Percentiles rank a stretch among this genome's conserved stretches.
Evolutionary conservation across 2,113 vertebrate genomes (phyloP).

Genomic region (Numenius arquata): DNA sequence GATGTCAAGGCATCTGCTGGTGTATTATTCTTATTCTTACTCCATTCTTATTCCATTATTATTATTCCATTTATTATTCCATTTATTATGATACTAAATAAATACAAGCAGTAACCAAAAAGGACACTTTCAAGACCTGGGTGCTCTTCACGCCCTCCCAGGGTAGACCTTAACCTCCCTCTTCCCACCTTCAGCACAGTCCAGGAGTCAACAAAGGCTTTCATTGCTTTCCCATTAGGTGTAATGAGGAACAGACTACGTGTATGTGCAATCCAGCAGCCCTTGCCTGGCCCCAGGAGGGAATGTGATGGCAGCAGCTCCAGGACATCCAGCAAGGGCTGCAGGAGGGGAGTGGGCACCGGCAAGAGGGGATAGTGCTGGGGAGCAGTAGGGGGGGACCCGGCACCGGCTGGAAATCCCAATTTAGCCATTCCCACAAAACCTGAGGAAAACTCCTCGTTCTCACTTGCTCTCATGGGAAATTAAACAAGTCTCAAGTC

Average conservation of each 20-base stretch:
- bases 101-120: not conserved
- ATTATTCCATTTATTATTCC: not conserved
- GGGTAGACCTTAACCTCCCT: not conserved
- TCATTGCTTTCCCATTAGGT: accelerated
- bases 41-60: not conserved
- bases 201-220: not conserved
- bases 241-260: not conserved
- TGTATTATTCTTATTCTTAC: not conserved
- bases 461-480: not conserved
- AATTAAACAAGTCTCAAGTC: not conserved
- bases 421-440: not conserved
- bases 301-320: not conserved
- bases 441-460: not conserved
- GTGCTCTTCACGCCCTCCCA: not conserved
- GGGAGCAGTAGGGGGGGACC: not conserved
- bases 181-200: not conserved
- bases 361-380: too few relatives aligned
- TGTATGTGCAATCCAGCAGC: not conserved
- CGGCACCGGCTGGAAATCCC: not conserved
- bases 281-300: not conserved
- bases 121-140: not conserved
- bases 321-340: not conserved
- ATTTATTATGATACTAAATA: not conserved
- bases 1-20: not conserved
- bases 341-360: not conserved